Conservation (phyloP, 2,888 invertebrate species). For the Clitarchus hookeri region DNA sequence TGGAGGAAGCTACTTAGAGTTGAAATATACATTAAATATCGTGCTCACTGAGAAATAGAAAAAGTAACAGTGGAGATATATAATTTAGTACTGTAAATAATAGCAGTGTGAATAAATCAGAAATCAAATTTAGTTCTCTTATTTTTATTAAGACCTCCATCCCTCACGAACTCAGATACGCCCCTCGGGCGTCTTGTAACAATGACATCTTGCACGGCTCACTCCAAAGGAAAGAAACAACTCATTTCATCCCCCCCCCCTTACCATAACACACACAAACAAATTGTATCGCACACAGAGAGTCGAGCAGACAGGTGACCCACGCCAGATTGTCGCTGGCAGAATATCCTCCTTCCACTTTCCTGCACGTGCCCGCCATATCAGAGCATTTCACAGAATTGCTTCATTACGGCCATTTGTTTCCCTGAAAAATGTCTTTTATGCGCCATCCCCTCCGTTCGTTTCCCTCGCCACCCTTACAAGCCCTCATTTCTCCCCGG, state of each 20-base stretch:
- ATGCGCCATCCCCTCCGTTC: neutral
- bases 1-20: no score
- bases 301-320: no score
- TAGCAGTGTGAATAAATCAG: no score
- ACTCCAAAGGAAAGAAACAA: neutral
- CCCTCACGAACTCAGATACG: no score
- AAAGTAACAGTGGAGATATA: no score
- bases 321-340: neutral
- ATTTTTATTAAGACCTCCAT: no score
- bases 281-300: no score
- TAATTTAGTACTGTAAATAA: no score
- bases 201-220: neutral
- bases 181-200: neutral
- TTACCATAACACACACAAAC: no score
- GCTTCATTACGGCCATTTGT: constrained; percentile 2
- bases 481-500: neutral
- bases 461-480: neutral
- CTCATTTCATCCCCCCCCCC: neutral
- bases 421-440: neutral
- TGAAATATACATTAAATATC: no score
- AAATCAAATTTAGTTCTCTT: no score
- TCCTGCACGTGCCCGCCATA: neutral
- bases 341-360: neutral
- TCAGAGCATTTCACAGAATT: neutral
- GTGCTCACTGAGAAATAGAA: no score